These are phyloP conservation scores for Hydrozoanthus tunicans DNA, from an alignment of 64 coral and sea anemone species.

Conservation along the genomic window DNA sequence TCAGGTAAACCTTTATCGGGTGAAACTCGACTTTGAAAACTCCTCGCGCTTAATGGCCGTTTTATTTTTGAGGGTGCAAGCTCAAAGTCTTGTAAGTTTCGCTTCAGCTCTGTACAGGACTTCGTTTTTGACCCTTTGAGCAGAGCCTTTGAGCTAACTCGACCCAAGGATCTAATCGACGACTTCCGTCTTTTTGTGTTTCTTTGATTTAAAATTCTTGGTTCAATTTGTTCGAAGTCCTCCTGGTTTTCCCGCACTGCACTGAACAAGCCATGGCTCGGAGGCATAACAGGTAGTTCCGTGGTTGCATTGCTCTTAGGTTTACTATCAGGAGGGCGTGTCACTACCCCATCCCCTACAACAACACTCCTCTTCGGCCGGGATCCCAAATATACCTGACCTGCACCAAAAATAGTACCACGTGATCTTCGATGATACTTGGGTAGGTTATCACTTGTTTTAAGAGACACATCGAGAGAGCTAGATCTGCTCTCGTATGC, in stretches of 20 bases:
- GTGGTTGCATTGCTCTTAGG: constrained; percentile 2
- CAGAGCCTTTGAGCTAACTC: background rate
- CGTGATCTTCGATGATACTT: constrained; percentile 78
- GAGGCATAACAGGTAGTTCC: background rate
- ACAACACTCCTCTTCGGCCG: constrained; percentile 51
- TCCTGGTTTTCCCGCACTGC: constrained; percentile 55
- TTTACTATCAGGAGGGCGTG: background rate
- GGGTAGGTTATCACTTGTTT: constrained; percentile 1
- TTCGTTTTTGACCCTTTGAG: background rate
- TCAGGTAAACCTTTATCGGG: background rate
- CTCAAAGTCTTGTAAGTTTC: constrained; percentile 8
- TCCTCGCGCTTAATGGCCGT: constrained; percentile 15
- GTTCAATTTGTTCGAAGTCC: constrained; percentile 29
- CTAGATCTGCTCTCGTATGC: background rate
- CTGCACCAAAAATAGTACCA: constrained; percentile 78
- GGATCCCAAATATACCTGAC: constrained; percentile 80
- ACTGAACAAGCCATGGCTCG: constrained; percentile 43
- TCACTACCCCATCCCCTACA: constrained; percentile 23
- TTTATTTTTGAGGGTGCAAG: background rate
- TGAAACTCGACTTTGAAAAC: constrained; percentile 28
- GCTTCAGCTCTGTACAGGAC: constrained; percentile 26
- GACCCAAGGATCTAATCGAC: constrained; percentile 11
- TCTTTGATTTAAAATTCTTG: background rate
- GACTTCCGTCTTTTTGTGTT: background rate
- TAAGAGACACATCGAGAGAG: background rate